Evolutionary conservation across 2,113 vertebrate species (phyloP).

Genomic region (Lasiurus borealis): DNA sequence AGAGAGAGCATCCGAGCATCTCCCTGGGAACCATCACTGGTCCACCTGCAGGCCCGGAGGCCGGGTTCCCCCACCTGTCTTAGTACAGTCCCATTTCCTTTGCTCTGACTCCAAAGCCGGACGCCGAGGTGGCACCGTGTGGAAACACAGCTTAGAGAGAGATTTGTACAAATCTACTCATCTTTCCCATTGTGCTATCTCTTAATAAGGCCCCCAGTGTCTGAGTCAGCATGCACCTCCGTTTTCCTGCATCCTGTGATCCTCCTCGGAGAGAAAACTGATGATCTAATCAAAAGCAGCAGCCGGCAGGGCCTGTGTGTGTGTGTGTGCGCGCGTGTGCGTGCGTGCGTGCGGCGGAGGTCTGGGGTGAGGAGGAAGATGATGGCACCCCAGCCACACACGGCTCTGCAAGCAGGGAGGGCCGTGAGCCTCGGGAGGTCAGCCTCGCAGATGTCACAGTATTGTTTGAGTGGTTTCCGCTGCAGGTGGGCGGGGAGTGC

Average conservation of each 20-base stretch:
- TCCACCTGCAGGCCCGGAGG: not conserved
- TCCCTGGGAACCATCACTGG: accelerated
- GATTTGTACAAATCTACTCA: not conserved
- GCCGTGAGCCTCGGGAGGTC: accelerated
- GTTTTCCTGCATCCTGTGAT: not conserved
- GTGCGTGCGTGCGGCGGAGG: not conserved
- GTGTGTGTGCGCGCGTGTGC: too few relatives aligned
- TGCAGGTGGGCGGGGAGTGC: constrained; percentile 37
- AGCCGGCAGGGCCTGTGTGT: not conserved
- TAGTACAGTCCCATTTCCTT: not conserved
- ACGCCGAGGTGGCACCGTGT: accelerated
- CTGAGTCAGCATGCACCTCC: not conserved
- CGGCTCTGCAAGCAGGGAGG: accelerated
- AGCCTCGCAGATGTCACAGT: not conserved
- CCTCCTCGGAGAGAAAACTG: not conserved
- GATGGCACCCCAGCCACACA: not conserved
- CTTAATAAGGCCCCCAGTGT: not conserved
- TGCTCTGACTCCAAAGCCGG: not conserved
- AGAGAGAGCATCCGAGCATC: not conserved
- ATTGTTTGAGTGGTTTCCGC: not conserved
- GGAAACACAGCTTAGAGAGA: not conserved
- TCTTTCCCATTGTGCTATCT: not conserved
- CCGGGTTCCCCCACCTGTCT: accelerated
- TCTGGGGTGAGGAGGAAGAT: not conserved
- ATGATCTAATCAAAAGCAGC: constrained; percentile 30